These are phyloP conservation scores for Aspiorhynchus laticeps DNA, from an alignment of 2,113 vertebrate genomes.

Conservation along the genomic window DNA sequence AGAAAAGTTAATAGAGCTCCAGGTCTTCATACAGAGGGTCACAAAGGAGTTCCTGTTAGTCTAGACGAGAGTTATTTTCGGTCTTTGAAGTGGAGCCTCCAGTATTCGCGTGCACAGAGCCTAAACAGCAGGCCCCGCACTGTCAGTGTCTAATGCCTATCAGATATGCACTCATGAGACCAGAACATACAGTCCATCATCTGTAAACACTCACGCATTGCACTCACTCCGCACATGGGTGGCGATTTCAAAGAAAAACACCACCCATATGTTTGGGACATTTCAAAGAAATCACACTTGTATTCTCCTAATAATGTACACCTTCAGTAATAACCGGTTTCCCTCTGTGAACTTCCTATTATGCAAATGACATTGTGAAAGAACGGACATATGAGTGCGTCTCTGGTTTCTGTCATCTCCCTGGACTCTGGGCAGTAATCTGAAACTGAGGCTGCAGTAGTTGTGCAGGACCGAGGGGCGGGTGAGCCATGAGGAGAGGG, in stretches of 20 bases:
- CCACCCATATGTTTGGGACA: background rate
- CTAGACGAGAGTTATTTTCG: slow-evolving; percentile 33
- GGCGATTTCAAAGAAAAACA: background rate
- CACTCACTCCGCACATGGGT: background rate
- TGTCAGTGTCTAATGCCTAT: slow-evolving; percentile 3
- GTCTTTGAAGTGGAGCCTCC: slow-evolving; percentile 27
- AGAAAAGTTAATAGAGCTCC: background rate
- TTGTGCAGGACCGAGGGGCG: slow-evolving; percentile 60
- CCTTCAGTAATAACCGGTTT: background rate
- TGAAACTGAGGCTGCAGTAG: slow-evolving; percentile 66
- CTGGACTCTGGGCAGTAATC: slow-evolving; percentile 63
- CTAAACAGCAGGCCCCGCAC: slow-evolving; percentile 23
- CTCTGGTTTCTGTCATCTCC: background rate
- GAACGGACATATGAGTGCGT: slow-evolving; percentile 23
- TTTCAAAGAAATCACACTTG: background rate
- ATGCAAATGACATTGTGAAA: slow-evolving; percentile 32
- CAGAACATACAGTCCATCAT: background rate
- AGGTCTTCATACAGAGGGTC: background rate
- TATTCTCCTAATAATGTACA: background rate
- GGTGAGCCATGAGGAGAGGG: slow-evolving; percentile 51
- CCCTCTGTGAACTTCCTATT: background rate
- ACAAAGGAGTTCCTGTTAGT: slow-evolving; percentile 29
- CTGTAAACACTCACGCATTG: background rate
- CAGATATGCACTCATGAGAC: slow-evolving; percentile 12
- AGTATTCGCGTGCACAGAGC: slow-evolving; percentile 1